These are phyloP conservation scores for Notospermus geniculatus DNA, from an alignment of 1,140 invertebrate species.

Conservation along the genomic window DNA sequence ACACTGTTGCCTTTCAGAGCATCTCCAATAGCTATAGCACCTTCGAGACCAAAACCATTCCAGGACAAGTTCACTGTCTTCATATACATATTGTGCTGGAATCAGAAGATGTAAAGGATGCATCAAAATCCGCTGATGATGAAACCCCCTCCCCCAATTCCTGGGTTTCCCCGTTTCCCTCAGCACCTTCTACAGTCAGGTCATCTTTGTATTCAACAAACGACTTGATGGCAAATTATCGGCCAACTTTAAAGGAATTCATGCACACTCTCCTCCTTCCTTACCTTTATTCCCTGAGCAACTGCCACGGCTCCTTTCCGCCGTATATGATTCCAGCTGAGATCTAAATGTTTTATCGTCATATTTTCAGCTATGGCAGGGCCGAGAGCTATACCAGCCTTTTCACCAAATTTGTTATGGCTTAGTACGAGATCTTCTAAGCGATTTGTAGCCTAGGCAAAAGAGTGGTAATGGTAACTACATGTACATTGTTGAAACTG, in stretches of 20 bases:
- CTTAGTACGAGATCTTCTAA: conserved; percentile 40
- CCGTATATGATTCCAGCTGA: conserved; percentile 54
- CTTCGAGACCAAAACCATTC: conserved; percentile 55
- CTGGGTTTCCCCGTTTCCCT: no score
- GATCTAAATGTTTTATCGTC: conserved; percentile 48
- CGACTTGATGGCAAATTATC: no score
- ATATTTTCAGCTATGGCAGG: conserved; percentile 53
- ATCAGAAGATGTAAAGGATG: conserved; percentile 11
- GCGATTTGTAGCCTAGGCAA: conserved; percentile 19
- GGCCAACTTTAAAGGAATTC: no score
- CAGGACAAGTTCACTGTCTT: conserved; percentile 52
- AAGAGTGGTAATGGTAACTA: background rate
- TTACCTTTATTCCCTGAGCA: conserved; percentile 52
- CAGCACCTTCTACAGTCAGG: no score
- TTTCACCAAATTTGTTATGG: conserved; percentile 48
- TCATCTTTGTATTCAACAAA: no score
- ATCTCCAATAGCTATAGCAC: conserved; percentile 47
- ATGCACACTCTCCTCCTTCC: background rate
- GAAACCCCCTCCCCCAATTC: no score
- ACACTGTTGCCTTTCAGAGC: conserved; percentile 50
- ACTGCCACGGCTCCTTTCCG: conserved; percentile 50
- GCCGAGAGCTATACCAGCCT: conserved; percentile 43
- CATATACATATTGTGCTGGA: conserved; percentile 50
- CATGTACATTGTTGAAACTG: no score
- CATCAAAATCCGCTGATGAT: no score